Base-by-base conservation (phyloP, 2,888 invertebrate species). In the Brenthis hecate region DNA sequence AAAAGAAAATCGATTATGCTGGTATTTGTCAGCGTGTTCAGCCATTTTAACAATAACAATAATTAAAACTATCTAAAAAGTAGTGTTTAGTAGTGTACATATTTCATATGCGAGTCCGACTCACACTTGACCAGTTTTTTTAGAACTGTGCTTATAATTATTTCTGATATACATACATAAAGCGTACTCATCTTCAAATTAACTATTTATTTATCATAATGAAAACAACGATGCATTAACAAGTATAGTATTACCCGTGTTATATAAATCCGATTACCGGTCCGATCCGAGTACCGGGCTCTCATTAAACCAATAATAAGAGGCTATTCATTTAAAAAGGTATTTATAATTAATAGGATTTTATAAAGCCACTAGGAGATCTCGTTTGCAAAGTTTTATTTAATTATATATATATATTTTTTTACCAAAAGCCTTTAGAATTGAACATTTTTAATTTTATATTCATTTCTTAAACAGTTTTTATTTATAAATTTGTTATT, bases 231-330 rank as follows among this genome's bases (percentile, higher is more conserved):
- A 6, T 28, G n/a, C 60, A 16, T 28, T 50, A n/a, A n/a, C 50
- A 48, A 58, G 48, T 50, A 50, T 60, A 32, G n/a, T 28, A 48
- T 58, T 58, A 48, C 47, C 47, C 23, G 48, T 58, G 50, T 60
- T 60, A 50, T 50, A 32, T 60, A 60, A 60, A 60, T 48, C 60
- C 60, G 48, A 60, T 60, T 60, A 60, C 28, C 23, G 28, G 60
- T 28, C 28, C 5, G 28, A 28, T 28, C 28, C 28, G 28, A 28
- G 28, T n/a, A n/a, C n/a, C 60, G 48, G 28, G 60, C 32, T 60
- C 60, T 60, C 60, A 60, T 60, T 60, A 60, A 32, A 60, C 50
- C 60, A 50, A 60, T 58, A 57, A 57, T 58, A 32, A 50, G 28
- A n/a, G 58, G n/a, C 50, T 60, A 50, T 6, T 50, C 60, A 28